Conservation (phyloP, 1,140 invertebrate genomes). For the Pectinophora gossypiella region DNA sequence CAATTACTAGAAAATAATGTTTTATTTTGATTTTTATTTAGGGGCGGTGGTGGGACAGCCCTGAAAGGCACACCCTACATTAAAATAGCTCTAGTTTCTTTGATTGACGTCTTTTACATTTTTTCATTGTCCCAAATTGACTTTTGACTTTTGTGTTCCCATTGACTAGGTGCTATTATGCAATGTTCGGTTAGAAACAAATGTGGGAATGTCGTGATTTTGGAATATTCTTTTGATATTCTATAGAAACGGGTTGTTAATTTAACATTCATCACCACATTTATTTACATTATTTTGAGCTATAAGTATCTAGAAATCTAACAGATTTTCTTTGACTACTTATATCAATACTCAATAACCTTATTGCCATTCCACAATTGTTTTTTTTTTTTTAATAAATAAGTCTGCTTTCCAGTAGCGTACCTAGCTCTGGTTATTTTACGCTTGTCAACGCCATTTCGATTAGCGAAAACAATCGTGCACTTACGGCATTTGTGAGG, state of each 20-base stretch:
- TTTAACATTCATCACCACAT: too few relatives aligned
- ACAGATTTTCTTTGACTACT: too few relatives aligned
- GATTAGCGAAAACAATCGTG: slow-evolving; percentile 21
- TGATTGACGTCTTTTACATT: slow-evolving; percentile 63
- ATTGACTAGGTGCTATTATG: slow-evolving; percentile 7
- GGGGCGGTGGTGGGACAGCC: slow-evolving; percentile 69
- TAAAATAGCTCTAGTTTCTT: slow-evolving; percentile 57
- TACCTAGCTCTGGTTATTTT: too few relatives aligned
- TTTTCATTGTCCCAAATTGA: slow-evolving; percentile 58
- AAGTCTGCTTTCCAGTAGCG: too few relatives aligned
- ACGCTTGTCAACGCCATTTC: too few relatives aligned
- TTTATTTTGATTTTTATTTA: slow-evolving; percentile 68
- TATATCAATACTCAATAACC: too few relatives aligned
- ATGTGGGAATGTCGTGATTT: neutral
- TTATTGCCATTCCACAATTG: too few relatives aligned
- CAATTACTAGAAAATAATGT: slow-evolving; percentile 67
- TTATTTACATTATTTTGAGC: too few relatives aligned
- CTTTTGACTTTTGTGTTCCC: slow-evolving; percentile 37
- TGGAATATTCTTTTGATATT: too few relatives aligned
- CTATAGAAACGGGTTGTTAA: too few relatives aligned
- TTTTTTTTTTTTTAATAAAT: too few relatives aligned
- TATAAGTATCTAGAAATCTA: too few relatives aligned
- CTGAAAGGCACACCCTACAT: slow-evolving; percentile 64
- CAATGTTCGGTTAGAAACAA: neutral
- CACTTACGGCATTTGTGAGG: slow-evolving; percentile 4